A percentile compares a stretch with the other conserved stretches of the same genome.
Evolutionary conservation across 2,797 vertebrate species (phyloP).

Genomic region (Eulemur coronatus): DNA sequence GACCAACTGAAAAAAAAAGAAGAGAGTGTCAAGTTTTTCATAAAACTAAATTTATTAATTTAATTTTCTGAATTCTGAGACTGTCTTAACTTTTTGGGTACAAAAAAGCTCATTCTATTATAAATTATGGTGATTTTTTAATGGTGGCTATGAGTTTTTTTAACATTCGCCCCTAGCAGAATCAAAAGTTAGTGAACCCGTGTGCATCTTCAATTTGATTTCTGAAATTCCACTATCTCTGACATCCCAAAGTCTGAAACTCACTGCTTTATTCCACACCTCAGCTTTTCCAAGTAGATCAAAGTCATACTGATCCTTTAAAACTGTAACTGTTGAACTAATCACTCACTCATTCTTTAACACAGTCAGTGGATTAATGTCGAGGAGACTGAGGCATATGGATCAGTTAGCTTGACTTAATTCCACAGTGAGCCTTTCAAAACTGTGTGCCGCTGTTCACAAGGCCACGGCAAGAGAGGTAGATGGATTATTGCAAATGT

Average conservation of each 20-base stretch:
- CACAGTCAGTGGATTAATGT: background rate
- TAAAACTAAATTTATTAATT: background rate
- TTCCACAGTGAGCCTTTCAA: background rate
- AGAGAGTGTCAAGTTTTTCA: background rate
- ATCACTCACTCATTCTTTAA: background rate
- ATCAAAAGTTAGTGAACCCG: background rate
- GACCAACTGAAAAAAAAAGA: constrained; percentile 8
- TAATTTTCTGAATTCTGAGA: background rate
- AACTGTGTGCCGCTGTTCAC: background rate
- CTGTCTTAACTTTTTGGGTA: background rate
- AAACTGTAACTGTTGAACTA: background rate
- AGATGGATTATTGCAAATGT: background rate
- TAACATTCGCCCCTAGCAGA: background rate
- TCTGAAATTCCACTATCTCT: background rate
- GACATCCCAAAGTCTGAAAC: background rate
- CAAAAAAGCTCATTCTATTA: background rate
- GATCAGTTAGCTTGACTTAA: background rate
- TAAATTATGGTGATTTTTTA: background rate
- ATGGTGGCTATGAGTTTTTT: background rate
- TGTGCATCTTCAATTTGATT: background rate
- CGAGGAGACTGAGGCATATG: background rate
- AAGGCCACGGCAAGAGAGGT: background rate
- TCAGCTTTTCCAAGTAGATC: background rate
- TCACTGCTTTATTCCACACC: background rate
- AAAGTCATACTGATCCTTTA: background rate